A percentile compares a stretch with the other conserved stretches of the same genome.
These are phyloP conservation scores for Hippoglossus stenolepis DNA, from an alignment of 2,113 vertebrate genomes.

Conservation along the genomic window DNA sequence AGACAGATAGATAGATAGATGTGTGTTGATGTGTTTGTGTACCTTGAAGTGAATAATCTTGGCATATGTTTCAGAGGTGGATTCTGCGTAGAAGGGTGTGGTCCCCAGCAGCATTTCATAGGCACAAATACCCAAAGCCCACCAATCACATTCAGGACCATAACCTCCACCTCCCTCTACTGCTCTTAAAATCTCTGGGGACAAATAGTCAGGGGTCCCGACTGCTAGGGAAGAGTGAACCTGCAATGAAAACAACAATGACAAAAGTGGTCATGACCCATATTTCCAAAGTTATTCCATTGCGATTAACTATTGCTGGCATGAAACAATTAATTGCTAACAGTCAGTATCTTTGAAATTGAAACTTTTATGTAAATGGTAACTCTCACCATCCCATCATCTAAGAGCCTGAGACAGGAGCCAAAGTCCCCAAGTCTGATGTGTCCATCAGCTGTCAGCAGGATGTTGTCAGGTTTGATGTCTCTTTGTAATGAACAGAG, in stretches of 20 bases:
- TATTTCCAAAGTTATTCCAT: too few species aligned
- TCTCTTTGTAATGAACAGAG: slow-evolving; percentile 78
- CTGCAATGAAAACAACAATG: slow-evolving; percentile 61
- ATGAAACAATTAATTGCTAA: background rate
- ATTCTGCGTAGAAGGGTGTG: slow-evolving; percentile 89
- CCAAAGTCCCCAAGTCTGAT: slow-evolving; percentile 89
- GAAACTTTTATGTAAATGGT: background rate
- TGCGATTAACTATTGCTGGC: too few species aligned
- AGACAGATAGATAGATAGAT: too few species aligned
- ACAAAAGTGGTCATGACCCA: too few species aligned
- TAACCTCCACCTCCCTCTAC: slow-evolving; percentile 84
- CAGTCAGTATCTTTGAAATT: background rate
- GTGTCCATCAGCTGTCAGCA: slow-evolving; percentile 87
- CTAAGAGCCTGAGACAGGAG: slow-evolving; percentile 85
- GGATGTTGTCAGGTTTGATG: slow-evolving; percentile 91
- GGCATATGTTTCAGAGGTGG: slow-evolving; percentile 87
- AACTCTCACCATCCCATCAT: slow-evolving; percentile 85
- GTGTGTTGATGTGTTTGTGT: background rate
- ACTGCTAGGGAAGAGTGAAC: slow-evolving; percentile 86
- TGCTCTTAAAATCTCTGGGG: slow-evolving; percentile 89
- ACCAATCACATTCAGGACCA: slow-evolving; percentile 91
- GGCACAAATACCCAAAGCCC: slow-evolving; percentile 89
- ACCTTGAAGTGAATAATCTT: slow-evolving; percentile 91
- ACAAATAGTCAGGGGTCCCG: slow-evolving; percentile 90
- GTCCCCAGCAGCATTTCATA: slow-evolving; percentile 90